Evolutionary conservation across 2,113 vertebrate species (phyloP), one percentile per base, ranked within the genome.

Genomic region (Brienomyrus longianalis): DNA sequence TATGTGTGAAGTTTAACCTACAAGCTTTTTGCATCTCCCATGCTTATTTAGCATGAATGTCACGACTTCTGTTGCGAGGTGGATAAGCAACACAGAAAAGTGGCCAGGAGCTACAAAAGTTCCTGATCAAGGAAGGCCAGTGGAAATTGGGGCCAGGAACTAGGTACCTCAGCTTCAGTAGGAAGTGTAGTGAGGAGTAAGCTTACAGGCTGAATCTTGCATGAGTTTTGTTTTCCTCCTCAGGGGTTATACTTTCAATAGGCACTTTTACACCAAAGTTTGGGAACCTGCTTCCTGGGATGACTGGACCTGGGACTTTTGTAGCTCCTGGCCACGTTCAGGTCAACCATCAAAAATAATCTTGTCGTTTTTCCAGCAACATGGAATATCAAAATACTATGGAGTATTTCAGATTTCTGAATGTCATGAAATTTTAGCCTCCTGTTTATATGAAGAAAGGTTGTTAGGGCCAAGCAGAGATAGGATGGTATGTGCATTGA

Each of bases 41-140:
- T 56, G 5, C 17, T 21, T 56, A 56, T 21, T 56, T 56, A 56
- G 5, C 19, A 56, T 1, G 21, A 54, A 54, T 1, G 8, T 27
- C 8, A n/a, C 8, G 0, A 23, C 23, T 11, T 3, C 59, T 62
- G 59, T n/a, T 3, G 2, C 0, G 0, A 0, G 0, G 15, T 52
- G 50, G 50, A 51, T 0, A 51, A 51, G 13, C 13, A 0, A 15
- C 51, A 52, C 51, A 52, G 0, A 17, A 52, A 52, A 15, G 0
- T 59, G 5, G 21, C 56, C 5, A 23, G 6, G 56, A 59, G 1
- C 21, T 59, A 56, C 54, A 19, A 21, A 56, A 21, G 19, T 56
- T 56, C 5, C 4, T 0, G 1, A 5, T 56, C 0, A 6, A 59
- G 0, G 31, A 59, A 0, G 0, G 56, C 21, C 56, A 62, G 1